A percentile compares a stretch with the other conserved stretches of the same genome.
These are phyloP conservation scores for Hucho hucho DNA, from an alignment of 2,113 vertebrate species.

Conservation along the genomic window DNA sequence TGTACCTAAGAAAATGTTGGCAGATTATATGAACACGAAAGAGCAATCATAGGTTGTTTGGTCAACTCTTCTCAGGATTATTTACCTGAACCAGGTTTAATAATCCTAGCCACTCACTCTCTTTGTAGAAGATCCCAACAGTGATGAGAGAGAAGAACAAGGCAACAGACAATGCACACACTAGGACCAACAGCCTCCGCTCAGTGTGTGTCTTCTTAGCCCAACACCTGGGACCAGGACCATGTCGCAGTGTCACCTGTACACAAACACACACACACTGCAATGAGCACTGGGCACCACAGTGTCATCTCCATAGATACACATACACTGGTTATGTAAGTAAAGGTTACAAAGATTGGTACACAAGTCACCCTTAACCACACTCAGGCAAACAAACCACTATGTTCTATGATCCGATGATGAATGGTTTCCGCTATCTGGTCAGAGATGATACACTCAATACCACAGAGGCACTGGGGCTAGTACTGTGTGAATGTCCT, in stretches of 20 bases:
- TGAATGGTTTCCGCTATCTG: no score
- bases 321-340: no score
- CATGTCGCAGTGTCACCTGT: constrained; percentile 81
- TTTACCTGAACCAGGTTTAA: background rate
- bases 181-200: constrained; percentile 76
- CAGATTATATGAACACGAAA: no score
- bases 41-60: no score
- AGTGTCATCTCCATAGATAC: no score
- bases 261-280: constrained; percentile 1
- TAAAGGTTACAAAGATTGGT: no score
- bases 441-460: background rate
- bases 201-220: constrained; percentile 68
- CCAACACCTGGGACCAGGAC: constrained; percentile 76
- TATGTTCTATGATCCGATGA: no score
- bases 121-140: constrained; percentile 79
- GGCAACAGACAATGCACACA: constrained; percentile 63
- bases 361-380: no score
- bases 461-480: background rate
- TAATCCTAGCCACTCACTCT: constrained; percentile 74
- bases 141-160: constrained; percentile 76
- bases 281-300: no score
- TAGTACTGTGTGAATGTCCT: background rate
- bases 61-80: no score
- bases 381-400: no score
- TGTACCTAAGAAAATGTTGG: no score